phyloP scores from a whole-genome alignment of 2,888 invertebrate genomes.

The Ischnura elegans region DNA sequence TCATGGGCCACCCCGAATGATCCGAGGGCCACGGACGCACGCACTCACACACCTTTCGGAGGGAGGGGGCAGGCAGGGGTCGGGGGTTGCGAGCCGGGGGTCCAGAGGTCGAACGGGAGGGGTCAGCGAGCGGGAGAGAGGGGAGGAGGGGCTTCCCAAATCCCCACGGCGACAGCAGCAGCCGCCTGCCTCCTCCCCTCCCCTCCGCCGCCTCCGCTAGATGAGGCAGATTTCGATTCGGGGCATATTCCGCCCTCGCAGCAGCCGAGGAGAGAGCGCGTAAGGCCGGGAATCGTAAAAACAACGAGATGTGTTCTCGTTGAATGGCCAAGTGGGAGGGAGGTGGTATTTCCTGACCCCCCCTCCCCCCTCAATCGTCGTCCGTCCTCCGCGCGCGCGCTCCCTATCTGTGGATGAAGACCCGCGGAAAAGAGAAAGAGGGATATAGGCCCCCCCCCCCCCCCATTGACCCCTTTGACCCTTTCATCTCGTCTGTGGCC shows the following conservation, averaged over 20 bases:
- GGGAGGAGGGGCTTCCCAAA: not conserved
- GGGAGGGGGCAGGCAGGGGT: constrained; percentile 69
- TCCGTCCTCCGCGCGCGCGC: not conserved
- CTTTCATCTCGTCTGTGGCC: constrained; percentile 1
- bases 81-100: not conserved
- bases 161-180: constrained; percentile 5
- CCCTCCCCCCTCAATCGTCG: not conserved
- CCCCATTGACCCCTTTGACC: not conserved
- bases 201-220: not conserved
- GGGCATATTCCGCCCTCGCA: constrained; percentile 43
- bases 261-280: not conserved
- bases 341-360: not conserved
- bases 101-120: not conserved
- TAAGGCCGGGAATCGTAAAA: constrained; percentile 46
- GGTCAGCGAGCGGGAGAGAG: constrained; percentile 69
- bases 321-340: constrained; percentile 36
- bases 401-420: not conserved
- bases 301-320: constrained; percentile 52
- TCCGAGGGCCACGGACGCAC: constrained; percentile 22
- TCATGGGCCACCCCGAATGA: not conserved
- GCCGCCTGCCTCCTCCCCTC: not conserved
- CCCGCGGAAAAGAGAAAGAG: not conserved
- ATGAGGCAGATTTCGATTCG: constrained; percentile 64
- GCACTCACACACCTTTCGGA: constrained; percentile 71
- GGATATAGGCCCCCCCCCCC: no score